Evolutionary conservation across 92 coral and sea anemone genomes (phyloP), one percentile per base, ranked within the genome.

Genomic region (Parazoanthus swiftii): DNA sequence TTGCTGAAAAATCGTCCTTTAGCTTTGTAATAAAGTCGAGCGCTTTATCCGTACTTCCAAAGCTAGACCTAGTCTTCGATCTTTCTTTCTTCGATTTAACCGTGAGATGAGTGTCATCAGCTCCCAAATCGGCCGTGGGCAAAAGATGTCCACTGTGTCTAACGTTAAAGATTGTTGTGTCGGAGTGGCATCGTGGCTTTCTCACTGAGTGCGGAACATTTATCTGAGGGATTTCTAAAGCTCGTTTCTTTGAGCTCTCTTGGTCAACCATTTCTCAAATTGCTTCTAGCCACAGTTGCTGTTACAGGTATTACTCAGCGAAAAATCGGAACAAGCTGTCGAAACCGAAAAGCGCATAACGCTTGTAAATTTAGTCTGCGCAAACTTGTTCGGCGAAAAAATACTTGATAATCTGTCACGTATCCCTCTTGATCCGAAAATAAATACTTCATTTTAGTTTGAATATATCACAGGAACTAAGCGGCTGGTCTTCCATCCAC

Each of bases 1-100:
- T 84, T 9, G 87, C 87, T 46, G 87, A 84, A 84, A 84, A 84
- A 71, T 84, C 87, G 39, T 84, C 87, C 48, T 70, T 84, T 71
- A 84, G 7, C 36, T 84, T 84, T 50, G 87, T 29, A 15, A 84
- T 84, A 44, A 84, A 84, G 38, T 84, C 87, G 16, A 84, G 87
- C 11, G 87, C 87, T 71, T 84, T 84, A 3, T 84, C 87, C 56
- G 87, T 71, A 38, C 87, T 84, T 36, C 87, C 87, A 74, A 44
- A 84, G 59, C 79, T 74, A 6, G 68, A n/a, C 4, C 87, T 48
- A 71, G 68, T 84, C 67, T 74, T 84, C 8, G 66, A 29, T 48
- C 87, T 84, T 46, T 72, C 87, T 8, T 48, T 84, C 66, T 74
- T 84, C 25, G 79, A 18, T 46, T 84, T 84, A 18, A 84, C 79